These are phyloP conservation scores for Hypanus sabinus DNA, from an alignment of 2,113 vertebrate species.

Conservation along the genomic window DNA sequence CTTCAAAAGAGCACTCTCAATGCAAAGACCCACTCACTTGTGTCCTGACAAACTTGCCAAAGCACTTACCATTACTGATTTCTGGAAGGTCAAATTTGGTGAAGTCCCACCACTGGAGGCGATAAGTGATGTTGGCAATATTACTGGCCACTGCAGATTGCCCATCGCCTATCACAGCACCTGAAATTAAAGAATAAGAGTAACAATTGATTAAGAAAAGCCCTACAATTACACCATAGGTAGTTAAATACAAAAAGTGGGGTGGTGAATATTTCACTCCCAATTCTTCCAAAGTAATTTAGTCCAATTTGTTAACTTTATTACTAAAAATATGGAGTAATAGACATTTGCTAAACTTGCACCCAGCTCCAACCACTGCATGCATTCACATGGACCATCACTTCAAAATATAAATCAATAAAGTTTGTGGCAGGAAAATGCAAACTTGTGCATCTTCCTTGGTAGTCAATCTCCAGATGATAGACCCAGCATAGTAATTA, in stretches of 20 bases:
- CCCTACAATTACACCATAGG: too few species aligned
- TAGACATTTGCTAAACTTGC: background rate
- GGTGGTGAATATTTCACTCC: background rate
- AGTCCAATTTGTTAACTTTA: background rate
- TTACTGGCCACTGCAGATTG: constrained; percentile 98
- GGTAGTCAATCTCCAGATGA: too few species aligned
- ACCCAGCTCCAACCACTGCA: background rate
- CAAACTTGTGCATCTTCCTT: too few species aligned
- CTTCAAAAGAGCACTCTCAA: background rate
- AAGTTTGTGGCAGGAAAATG: background rate
- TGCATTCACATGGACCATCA: background rate
- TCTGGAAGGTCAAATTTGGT: constrained; percentile 96
- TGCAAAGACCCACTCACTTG: background rate
- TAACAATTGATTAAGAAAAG: background rate
- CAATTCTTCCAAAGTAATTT: background rate
- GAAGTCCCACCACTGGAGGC: constrained; percentile 99
- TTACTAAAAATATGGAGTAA: background rate
- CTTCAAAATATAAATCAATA: background rate
- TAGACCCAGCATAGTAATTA: too few species aligned
- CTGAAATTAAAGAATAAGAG: constrained; percentile 50
- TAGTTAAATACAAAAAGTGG: background rate
- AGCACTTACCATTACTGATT: constrained; percentile 87
- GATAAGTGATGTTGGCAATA: constrained; percentile 95
- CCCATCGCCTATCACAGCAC: constrained; percentile 91
- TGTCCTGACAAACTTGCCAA: background rate